Evolutionary conservation across 2,113 vertebrate species (phyloP), one percentile per base, ranked within the genome.

Genomic region (Rhineura floridana): DNA sequence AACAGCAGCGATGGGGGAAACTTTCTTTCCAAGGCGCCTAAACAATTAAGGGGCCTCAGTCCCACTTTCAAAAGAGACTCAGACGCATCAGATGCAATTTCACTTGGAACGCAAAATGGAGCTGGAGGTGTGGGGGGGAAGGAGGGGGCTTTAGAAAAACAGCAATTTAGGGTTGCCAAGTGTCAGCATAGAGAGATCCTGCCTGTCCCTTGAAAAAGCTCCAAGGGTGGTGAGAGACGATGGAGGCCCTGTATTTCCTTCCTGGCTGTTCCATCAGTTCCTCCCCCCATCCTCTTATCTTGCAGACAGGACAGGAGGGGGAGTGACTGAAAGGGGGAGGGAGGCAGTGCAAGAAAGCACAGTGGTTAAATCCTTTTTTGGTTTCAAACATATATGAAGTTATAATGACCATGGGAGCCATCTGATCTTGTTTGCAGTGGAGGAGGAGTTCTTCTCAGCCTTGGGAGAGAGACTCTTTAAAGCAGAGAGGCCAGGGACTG

Each of bases 21-120:
- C 52, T 36, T 85, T 52, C 65, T 63, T 9, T 3, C 44, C n/a
- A 44, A 77, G 59, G 70, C 78, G 48, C 78, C 87, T 88, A 52
- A 83, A 83, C 44, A 77, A 88, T 83, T 83, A 83, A 83, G 87
- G n/a, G 28, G 72, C 87, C 19, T 17, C 44, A 77, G 33, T 33
- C 15, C 44, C 70, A 52, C 72, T 63, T 83, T 50, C 81, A 67
- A 23, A 55, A 59, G 78, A 83, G 81, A 83, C 59, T 50, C 80
- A 50, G 55, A 83, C 25, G 4, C 87, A 77, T 77, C 81, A 67
- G n/a, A 81, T 65, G 87, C 72, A 50, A 42, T 67, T 83, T 23
- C 17, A 33, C 44, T 65, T 69, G 80, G 70, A 21, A 83, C 33
- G 28, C 52, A 46, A 63, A 62, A 39, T 7, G 12, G 28, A 72